Base-by-base conservation (phyloP, 2,888 invertebrate species). In the Polietes domitor region DNA sequence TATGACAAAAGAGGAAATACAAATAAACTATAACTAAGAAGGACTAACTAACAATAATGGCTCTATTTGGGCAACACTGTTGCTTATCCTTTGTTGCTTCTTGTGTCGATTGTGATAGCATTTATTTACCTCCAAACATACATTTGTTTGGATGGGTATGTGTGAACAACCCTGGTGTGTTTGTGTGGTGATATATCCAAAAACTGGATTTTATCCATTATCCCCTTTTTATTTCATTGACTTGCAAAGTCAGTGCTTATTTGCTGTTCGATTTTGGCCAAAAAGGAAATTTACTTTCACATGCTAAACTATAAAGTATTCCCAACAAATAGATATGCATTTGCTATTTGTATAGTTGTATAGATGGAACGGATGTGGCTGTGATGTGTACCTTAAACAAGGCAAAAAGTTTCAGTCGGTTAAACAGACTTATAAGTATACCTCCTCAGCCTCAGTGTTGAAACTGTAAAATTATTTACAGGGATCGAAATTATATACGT, bases 251-350 rank as follows among this genome's bases (percentile, higher is more conserved):
- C 15, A 19, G 43, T 68, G 41, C 21, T 68, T 68, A 68, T 68
- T 43, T 21, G 43, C 24, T 79, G 72, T 80, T 68, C 71, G 79
- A 70, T 78, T 76, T 72, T 72, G 55, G 58, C 55, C 71, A 76
- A 78, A 77, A 74, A 78, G 74, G 80, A 83, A 81, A 83, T 83
- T 78, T 83, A 83, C 79, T 82, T 79, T 58, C 65, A 72, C 26
- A 55, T 37, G n/a, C 26, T 26, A 58, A 53, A 12, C 71, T 43
- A 65, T 19, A 47, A 37, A 7, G 6, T 37, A n/a, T n/a, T n/a
- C n/a, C 12, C 37, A 37, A 9, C 37, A 37, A 37, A 37, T 12
- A n/a, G n/a, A n/a, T n/a, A n/a, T n/a, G n/a, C n/a, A n/a, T n/a
- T n/a, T n/a, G n/a, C n/a, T n/a, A n/a, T n/a, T n/a, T n/a, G n/a